Evolutionary conservation across 2,797 vertebrate genomes (phyloP), one percentile per base, ranked within the genome.

Genomic region (Macrochelys suwanniensis): DNA sequence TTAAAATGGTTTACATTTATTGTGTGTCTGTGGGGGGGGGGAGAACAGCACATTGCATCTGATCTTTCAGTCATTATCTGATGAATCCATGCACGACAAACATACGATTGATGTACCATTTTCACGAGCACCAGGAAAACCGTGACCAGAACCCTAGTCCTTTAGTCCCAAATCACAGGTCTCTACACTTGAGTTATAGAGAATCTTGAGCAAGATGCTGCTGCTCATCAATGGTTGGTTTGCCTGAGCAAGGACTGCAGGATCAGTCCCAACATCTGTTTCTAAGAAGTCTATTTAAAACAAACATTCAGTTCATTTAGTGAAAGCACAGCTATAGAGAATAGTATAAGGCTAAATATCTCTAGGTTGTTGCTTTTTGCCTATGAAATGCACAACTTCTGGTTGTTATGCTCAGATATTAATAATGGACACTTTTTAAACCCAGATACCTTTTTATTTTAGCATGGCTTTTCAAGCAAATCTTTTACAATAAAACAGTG

Each of bases 401-500:
- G 74, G 26, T 68, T 82, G n/a, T 88, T 88, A 45, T 13, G 23
- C 68, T 59, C 11, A 95, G 81, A 89, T 6, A 49, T 2, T 49
- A 80, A 82, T 80, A 87, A 89, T 84, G 2, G 5, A 50, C 79
- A 49, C 15, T 81, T 6, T 42, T 80, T 2, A 33, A 85, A 26
- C 4, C 4, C 28, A 26, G 77, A 33, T 71, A 59, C 80, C 17
- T 13, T 9, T 6, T 1, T 7, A 1, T 76, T 92, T 90, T 50
- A 47, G 47, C 31, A 0, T 1, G n/a, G 28, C 2, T 37, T 42
- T 89, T 16, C 33, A 49, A 78, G 0, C 6, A 33, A 15, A 1
- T 37, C 86, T 93, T 86, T 87, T 91, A 84, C 81, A 88, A 88
- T 0, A 1, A 84, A 85, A 94, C 16, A 94, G 91, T 96, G 96